Base-by-base conservation (phyloP, 2,888 invertebrate species). In the Harmothoe impar region DNA sequence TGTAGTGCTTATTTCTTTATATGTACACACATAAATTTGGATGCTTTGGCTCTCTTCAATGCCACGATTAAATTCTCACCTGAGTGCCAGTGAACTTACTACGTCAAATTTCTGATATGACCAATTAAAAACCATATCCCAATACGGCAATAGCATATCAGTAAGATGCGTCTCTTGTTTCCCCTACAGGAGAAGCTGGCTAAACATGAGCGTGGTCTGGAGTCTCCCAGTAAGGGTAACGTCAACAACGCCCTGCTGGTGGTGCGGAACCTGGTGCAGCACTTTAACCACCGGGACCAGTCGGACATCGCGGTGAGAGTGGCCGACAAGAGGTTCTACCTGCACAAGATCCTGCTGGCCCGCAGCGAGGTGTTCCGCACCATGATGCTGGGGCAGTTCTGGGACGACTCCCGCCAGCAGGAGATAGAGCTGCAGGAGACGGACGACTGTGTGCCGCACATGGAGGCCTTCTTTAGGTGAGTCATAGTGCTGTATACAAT, bases 271-370 rank as follows among this genome's bases (percentile, higher is more conserved):
- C 89, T 89, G 29, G 43, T 78, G 52, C 51, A 72, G 68, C 78
- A 52, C 35, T 91, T 91, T 68, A 85, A 91, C 91, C 68, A 35
- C 51, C 35, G 25, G 20, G 91, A 89, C 54, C 84, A 54, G 89
- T 78, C 91, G n/a, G 91, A 91, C 72, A 68, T 91, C 0, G 35
- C 52, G 10, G 62, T 91, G n/a, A 12, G 29, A 15, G 91, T 89
- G 12, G 84, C 81, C 31, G 15, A n/a, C 25, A 56, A 54, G 20
- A 5, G 68, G 25, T 91, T 89, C 72, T 43, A 91, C 62, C 89
- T 91, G 7, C 91, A 91, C 89, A 91, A 91, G 85, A 54, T 91
- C 25, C 89, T 91, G n/a, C 68, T 91, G 12, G 77, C 89, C 35
- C 33, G 72, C 43, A 91, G 91, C 29, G 62, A 43, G 17, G 91